Conservation (phyloP, 2,888 invertebrate species). For the Seira musarum region DNA sequence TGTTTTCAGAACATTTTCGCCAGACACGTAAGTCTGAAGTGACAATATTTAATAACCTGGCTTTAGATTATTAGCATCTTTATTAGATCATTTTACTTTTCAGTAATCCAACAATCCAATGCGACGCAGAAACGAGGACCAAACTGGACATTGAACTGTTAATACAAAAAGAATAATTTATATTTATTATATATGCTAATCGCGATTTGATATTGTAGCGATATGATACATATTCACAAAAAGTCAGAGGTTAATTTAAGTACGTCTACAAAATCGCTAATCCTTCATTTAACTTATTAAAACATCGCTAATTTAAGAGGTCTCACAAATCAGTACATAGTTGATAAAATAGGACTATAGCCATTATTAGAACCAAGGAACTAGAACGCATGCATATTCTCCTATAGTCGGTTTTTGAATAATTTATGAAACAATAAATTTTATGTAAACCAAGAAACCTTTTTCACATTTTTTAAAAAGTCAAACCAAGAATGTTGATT, state of each 20-base stretch:
- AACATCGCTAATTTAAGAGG: not conserved
- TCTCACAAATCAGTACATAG: too few species aligned
- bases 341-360: too few species aligned
- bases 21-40: slow-evolving; percentile 30
- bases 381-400: too few species aligned
- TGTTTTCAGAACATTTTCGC: slow-evolving; percentile 55
- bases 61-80: not conserved
- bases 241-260: slow-evolving; percentile 6
- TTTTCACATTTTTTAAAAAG: too few species aligned
- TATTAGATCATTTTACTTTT: not conserved
- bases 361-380: not conserved
- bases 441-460: too few species aligned
- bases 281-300: slow-evolving; percentile 15
- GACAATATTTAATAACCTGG: not conserved
- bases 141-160: slow-evolving; percentile 30
- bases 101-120: slow-evolving; percentile 45
- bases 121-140: slow-evolving; percentile 22
- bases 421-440: not conserved
- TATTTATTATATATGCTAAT: not conserved
- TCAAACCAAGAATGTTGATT: too few species aligned
- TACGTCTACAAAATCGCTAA: not conserved
- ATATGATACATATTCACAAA: not conserved
- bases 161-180: not conserved
- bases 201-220: slow-evolving; percentile 19
- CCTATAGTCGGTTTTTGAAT: not conserved